phyloP scores from a whole-genome alignment of 30 jellyfish, hydroid and myxozoan species.

The Aurelia sp. region DNA sequence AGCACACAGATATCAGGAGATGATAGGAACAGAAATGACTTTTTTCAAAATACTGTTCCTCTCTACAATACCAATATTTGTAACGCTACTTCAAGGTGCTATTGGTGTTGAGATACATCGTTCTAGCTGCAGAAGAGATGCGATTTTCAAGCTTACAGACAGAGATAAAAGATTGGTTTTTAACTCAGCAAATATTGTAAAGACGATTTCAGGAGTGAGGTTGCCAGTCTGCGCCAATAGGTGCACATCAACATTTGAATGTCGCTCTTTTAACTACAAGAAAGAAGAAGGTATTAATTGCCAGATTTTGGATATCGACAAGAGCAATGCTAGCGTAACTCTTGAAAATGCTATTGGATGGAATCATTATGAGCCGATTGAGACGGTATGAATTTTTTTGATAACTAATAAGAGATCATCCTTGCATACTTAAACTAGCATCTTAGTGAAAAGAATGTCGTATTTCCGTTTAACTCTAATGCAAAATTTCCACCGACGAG shows the following conservation, averaged over 20 bases:
- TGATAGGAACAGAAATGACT: no score
- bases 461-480: no score
- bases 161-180: background rate
- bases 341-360: slow-evolving; percentile 29
- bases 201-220: background rate
- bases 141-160: slow-evolving; percentile 23
- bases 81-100: background rate
- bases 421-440: no score
- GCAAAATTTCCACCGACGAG: no score
- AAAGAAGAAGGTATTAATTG: slow-evolving; percentile 15
- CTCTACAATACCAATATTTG: no score
- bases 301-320: slow-evolving; percentile 21
- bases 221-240: slow-evolving; percentile 22
- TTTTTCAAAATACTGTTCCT: no score
- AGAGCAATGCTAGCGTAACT: background rate
- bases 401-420: no score
- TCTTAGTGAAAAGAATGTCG: no score
- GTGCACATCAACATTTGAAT: slow-evolving; percentile 7
- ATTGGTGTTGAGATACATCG: slow-evolving; percentile 6
- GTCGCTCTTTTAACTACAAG: slow-evolving; percentile 37
- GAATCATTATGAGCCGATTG: slow-evolving; percentile 35
- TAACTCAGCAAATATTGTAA: background rate
- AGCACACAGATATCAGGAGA: no score
- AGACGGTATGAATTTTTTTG: background rate
- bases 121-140: slow-evolving; percentile 40